Percentiles rank a stretch among this genome's conserved stretches.
phyloP scores from a whole-genome alignment of 2,888 invertebrate genomes.

The Drosophila borborema region DNA sequence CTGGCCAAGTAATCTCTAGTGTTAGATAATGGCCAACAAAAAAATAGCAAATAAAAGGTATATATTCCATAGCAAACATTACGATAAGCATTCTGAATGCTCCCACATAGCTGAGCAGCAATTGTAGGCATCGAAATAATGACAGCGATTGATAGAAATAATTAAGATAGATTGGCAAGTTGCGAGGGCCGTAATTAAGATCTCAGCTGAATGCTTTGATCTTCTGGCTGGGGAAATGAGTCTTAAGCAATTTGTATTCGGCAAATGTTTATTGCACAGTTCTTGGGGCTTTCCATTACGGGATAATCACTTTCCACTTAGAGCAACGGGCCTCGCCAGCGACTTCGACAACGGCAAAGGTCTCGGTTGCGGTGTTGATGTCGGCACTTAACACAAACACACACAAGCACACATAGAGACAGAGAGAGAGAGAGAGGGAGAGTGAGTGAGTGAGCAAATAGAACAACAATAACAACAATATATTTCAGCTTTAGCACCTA shows the following conservation, averaged over 20 bases:
- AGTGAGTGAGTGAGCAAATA: conserved; percentile 6
- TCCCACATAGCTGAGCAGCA: background rate
- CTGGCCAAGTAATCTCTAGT: background rate
- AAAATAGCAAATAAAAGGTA: too few species aligned
- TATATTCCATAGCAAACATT: background rate
- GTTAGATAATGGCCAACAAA: background rate
- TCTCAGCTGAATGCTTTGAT: conserved; percentile 5
- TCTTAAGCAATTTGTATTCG: background rate
- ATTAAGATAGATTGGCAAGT: background rate
- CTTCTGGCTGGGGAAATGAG: conserved; percentile 1
- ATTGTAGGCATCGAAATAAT: background rate
- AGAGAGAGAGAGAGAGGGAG: background rate
- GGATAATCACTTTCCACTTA: conserved; percentile 50
- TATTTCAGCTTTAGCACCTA: conserved; percentile 44
- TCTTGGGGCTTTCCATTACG: conserved; percentile 33
- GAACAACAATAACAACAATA: conserved; percentile 47
- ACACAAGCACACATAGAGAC: background rate
- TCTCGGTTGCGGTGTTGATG: conserved; percentile 14
- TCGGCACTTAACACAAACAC: conserved; percentile 17
- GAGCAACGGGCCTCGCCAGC: conserved; percentile 7
- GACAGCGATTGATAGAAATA: conserved; percentile 1
- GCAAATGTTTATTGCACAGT: conserved; percentile 29
- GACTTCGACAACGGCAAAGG: conserved; percentile 16
- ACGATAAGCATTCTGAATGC: background rate
- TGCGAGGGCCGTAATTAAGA: conserved; percentile 2